Conservation (phyloP, 2,888 invertebrate species). For the Ophion ventricosus region DNA sequence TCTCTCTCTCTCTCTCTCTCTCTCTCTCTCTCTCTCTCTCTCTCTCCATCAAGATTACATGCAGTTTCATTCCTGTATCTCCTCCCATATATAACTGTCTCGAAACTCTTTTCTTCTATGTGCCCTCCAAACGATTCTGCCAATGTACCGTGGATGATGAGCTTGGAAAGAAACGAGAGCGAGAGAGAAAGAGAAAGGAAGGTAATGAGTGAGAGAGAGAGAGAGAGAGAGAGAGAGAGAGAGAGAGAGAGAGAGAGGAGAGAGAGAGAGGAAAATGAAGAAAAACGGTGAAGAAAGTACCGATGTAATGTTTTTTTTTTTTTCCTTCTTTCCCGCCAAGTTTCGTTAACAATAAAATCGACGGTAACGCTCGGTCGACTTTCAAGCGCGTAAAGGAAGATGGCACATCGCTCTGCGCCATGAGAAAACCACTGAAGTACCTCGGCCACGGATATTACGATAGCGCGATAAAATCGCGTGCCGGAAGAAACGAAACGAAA, state of each 20-base stretch:
- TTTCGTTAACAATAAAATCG: neutral
- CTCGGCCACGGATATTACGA: constrained; percentile 8
- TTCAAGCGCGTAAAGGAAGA: neutral
- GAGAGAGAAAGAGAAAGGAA: no score
- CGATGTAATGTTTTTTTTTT: neutral
- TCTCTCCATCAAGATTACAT: constrained; percentile 7
- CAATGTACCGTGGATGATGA: no score
- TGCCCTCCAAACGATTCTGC: no score
- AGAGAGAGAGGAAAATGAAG: neutral
- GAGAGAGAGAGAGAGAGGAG: neutral
- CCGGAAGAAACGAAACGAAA: neutral
- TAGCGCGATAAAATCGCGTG: neutral
- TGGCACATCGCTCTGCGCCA: neutral
- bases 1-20: no score
- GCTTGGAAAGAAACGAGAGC: no score
- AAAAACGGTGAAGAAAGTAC: neutral
- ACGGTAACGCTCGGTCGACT: neutral
- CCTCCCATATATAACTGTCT: constrained; percentile 6
- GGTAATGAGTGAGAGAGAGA: no score
- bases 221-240: no score
- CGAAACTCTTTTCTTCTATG: neutral
- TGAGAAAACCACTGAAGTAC: constrained; percentile 6
- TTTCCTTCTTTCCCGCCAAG: neutral
- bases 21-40: no score
- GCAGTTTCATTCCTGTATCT: neutral